Base-by-base conservation (phyloP, 1,140 invertebrate species). In the Leptestheria dahalacensis region DNA sequence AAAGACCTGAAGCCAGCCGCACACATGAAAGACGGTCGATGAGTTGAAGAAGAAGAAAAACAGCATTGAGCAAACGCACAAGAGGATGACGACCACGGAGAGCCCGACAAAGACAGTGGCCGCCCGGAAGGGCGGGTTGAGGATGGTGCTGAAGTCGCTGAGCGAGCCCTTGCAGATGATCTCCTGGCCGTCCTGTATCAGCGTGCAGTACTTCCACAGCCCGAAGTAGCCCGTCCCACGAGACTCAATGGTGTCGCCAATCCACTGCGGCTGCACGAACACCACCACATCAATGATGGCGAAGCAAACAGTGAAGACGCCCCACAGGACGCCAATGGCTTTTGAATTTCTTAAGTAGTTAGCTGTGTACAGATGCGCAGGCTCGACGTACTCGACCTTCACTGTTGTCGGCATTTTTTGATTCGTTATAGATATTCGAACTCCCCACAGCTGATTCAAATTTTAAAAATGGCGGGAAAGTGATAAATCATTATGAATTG, bases 301-400 rank as follows among this genome's bases (percentile, higher is more conserved):
- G 72, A 92, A 97, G 73, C 93, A 97, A 67, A 96, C 88, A 56
- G 89, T 74, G 64, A 80, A 77, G 3, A 79, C 71, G 23, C 85
- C 92, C 95, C 95, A 97, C 49, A 97, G 76, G 18, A 97, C 91
- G 47, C 90, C 92, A 57, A 97, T 92, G 46, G 93, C 92, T 76
- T 93, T 91, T 50, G 89, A 92, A 78, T 97, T 96, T 67, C 92
- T 79, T 48, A 93, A 85, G 73, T 96, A 97, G 73, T 89, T 93
- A 21, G 88, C 87, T 54, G 87, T 88, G 72, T 91, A 89, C 69
- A 91, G 81, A 72, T 91, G 87, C 57, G 83, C 83, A 53, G 85
- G 86, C 69, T 91, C 88, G 54, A 90, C 85, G 72, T 91, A 91
- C 70, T 91, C 87, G 64, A 91, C 85, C 78, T 90, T 20, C 21